These are phyloP conservation scores for Belonocnema kinseyi DNA, from an alignment of 1,140 invertebrate genomes.

Conservation along the genomic window DNA sequence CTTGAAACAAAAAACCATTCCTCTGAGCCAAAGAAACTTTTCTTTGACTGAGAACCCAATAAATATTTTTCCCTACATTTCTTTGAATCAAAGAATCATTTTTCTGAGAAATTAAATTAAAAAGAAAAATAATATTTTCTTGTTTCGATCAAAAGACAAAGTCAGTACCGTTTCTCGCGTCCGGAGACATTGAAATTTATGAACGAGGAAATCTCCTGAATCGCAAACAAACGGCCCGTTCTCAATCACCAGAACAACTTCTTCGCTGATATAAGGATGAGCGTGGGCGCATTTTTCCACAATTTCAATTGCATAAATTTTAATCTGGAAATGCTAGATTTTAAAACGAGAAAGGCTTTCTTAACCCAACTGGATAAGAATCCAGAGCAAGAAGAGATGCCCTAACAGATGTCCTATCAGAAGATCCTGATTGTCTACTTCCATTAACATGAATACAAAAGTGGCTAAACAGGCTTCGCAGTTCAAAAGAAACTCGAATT, in stretches of 20 bases:
- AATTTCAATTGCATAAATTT: conserved; percentile 43
- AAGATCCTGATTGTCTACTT: not conserved
- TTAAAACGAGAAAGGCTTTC: not conserved
- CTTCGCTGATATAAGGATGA: conserved; percentile 62
- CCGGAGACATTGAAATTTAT: conserved; percentile 61
- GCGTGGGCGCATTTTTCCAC: conserved; percentile 58
- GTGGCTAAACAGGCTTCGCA: not conserved
- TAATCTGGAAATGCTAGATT: not conserved
- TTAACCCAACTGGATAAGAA: not conserved
- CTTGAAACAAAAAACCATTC: no score
- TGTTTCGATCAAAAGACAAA: conserved; percentile 2
- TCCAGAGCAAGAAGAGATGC: not conserved
- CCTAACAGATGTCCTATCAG: not conserved
- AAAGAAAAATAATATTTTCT: not conserved
- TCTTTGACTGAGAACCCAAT: no score
- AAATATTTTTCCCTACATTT: no score
- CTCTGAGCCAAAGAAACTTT: no score
- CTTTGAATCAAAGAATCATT: no score
- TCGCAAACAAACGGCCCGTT: conserved; percentile 35
- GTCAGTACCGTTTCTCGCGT: conserved; percentile 33
- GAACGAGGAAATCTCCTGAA: conserved; percentile 59
- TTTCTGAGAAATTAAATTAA: no score
- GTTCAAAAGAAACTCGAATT: not conserved
- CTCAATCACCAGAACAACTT: conserved; percentile 40
- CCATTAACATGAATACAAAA: not conserved